Evolutionary conservation across 1,140 invertebrate genomes (phyloP), one percentile per base, ranked within the genome.

Genomic region (Tetramorium alpestre): DNA sequence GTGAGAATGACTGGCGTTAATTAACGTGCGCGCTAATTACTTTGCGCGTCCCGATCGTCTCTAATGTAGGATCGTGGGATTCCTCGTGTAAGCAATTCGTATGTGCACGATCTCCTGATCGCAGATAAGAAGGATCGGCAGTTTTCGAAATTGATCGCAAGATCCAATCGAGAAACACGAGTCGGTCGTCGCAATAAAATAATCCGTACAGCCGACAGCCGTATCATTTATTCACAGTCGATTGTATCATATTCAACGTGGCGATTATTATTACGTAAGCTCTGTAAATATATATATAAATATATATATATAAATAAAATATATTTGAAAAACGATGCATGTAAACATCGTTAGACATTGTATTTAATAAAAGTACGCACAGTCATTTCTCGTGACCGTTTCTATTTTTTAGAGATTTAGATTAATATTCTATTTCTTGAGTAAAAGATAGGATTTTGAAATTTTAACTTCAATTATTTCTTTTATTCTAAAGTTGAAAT

Each of bases 281-380:
- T 65, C 64, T 62, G 56, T 62, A 80, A n/a, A 67, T 49, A 76
- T 44, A 60, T 89, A 88, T 87, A 89, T 58, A 33, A 33, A 33
- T 33, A 87, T 78, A 90, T 73, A 89, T 70, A 78, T 49, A 78
- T 49, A 65, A 86, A 89, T 89, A 90, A 90, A 90, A 77, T 88
- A 84, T 90, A 84, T 90, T 88, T 90, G 90, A 90, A 90, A 81
- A 77, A 51, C 10, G 44, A 69, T 65, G 11, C 28, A 38, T 44
- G 54, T 56, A 2, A 60, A 56, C 11, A 16, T 56, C 6, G 38
- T 70, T 70, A 6, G 16, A 49, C 49, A 25, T 25, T 28, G 5
- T 70, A 47, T 70, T 47, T 41, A 18, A 41, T 33, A 33, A 33
- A 33, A 33, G 33, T 33, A 33, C 3, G 22, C 33, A 33, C 28